These are phyloP conservation scores for Henicopernis longicauda DNA, from an alignment of 2,113 vertebrate genomes.

Conservation along the genomic window DNA sequence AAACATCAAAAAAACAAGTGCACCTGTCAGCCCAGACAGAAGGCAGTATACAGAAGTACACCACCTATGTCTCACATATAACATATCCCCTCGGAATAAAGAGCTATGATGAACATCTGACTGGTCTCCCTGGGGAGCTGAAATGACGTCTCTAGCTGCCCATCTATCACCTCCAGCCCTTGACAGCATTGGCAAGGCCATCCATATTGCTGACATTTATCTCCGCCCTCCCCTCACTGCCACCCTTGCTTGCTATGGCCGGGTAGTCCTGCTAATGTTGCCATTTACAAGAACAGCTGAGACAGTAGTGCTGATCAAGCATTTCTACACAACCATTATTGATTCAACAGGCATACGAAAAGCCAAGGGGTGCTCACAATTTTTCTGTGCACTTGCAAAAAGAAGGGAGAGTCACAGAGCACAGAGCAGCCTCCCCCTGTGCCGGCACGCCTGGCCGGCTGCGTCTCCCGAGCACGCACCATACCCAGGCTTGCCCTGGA, in stretches of 20 bases:
- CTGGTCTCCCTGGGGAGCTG: not conserved
- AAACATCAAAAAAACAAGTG: not conserved
- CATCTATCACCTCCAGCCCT: conserved; percentile 31
- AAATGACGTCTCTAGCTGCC: conserved; percentile 14
- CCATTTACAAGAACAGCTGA: conserved; percentile 4
- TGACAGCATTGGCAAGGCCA: conserved; percentile 35
- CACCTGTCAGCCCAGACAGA: not conserved
- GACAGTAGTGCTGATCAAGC: conserved; percentile 40
- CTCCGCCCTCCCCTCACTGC: not conserved
- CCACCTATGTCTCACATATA: not conserved
- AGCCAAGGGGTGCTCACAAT: not conserved
- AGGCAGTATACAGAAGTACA: not conserved
- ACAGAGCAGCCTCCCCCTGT: not conserved
- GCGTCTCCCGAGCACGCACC: rapidly evolving
- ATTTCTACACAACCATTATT: not conserved
- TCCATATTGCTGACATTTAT: conserved; percentile 8
- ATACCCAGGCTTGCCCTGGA: conserved; percentile 16
- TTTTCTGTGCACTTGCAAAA: not conserved
- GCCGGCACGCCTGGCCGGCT: rapidly evolving
- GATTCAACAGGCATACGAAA: not conserved
- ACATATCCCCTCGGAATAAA: not conserved
- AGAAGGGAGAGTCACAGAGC: not conserved
- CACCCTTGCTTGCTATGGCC: not conserved
- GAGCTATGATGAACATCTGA: not conserved
- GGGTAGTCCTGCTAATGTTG: not conserved